Evolutionary conservation across 1,140 invertebrate species (phyloP).

Genomic region (Drosophila persimilis): DNA sequence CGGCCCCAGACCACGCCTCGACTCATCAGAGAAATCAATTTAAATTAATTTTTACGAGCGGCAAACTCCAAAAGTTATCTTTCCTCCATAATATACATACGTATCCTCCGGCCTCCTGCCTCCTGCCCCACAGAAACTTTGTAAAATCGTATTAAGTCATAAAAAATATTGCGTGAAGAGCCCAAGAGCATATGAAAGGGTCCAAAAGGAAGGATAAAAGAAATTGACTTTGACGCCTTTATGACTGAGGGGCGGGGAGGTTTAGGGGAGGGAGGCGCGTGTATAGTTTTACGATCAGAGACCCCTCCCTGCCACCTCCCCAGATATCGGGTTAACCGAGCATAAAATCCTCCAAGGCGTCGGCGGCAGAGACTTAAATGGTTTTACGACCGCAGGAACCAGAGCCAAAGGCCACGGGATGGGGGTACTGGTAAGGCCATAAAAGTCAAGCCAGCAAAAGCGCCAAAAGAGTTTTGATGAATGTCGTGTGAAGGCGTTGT

Average conservation of each 20-base stretch:
- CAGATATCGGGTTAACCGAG: conserved; percentile 68
- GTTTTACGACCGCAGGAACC: conserved; percentile 53
- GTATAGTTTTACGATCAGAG: conserved; percentile 71
- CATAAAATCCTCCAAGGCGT: conserved; percentile 74
- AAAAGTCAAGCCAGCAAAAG: conserved; percentile 70
- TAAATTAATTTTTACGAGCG: conserved; percentile 74
- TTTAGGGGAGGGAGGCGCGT: conserved; percentile 42
- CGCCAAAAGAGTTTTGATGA: conserved; percentile 72
- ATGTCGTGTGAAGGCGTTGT: conserved; percentile 54
- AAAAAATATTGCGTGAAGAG: conserved; percentile 42
- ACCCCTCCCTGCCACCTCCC: neutral
- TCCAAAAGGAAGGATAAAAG: conserved; percentile 46
- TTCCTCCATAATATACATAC: neutral
- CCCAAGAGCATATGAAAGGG: conserved; percentile 15
- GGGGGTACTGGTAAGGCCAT: conserved; percentile 38
- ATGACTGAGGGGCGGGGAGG: conserved; percentile 27
- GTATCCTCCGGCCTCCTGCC: too few relatives aligned
- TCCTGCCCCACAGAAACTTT: conserved; percentile 22
- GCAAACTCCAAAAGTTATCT: conserved; percentile 45
- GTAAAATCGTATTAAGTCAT: conserved; percentile 66
- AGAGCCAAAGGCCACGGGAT: neutral
- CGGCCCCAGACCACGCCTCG: conserved; percentile 1
- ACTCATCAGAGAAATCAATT: conserved; percentile 59
- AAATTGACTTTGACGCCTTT: conserved; percentile 74
- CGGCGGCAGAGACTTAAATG: conserved; percentile 68